phyloP scores from a whole-genome alignment of 2,888 invertebrate species.

The Melitaea athalia region DNA sequence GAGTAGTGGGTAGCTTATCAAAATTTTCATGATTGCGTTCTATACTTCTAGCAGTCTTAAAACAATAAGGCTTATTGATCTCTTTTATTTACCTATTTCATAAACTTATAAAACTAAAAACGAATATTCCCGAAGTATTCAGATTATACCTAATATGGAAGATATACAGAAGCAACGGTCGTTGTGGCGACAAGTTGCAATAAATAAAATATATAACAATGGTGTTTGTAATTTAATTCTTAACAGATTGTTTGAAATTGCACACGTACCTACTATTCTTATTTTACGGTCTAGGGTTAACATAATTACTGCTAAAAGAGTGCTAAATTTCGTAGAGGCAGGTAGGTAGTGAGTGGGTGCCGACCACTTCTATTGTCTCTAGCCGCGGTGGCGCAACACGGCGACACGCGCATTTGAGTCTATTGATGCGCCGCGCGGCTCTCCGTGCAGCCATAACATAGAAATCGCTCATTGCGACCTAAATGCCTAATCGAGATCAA shows the following conservation, averaged over 20 bases:
- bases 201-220: constrained; percentile 7
- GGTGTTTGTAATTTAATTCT: constrained; percentile 10
- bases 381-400: constrained; percentile 64
- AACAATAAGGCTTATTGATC: too few species aligned
- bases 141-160: neutral
- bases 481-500: constrained; percentile 75
- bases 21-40: too few species aligned
- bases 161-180: neutral
- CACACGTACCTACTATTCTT: constrained; percentile 34
- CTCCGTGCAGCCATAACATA: constrained; percentile 52
- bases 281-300: constrained; percentile 59
- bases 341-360: constrained; percentile 61
- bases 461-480: constrained; percentile 67
- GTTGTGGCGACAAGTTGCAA: constrained; percentile 5
- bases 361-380: constrained; percentile 61
- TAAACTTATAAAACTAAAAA: neutral
- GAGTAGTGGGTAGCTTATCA: too few species aligned
- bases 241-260: constrained; percentile 17
- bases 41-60: too few species aligned
- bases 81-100: too few species aligned
- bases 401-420: constrained; percentile 76
- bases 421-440: constrained; percentile 67
- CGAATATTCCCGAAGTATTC: neutral
- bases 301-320: constrained; percentile 69
- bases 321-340: constrained; percentile 56